Base-by-base conservation (phyloP, 2,888 invertebrate species). In the Cephus rjabovi region DNA sequence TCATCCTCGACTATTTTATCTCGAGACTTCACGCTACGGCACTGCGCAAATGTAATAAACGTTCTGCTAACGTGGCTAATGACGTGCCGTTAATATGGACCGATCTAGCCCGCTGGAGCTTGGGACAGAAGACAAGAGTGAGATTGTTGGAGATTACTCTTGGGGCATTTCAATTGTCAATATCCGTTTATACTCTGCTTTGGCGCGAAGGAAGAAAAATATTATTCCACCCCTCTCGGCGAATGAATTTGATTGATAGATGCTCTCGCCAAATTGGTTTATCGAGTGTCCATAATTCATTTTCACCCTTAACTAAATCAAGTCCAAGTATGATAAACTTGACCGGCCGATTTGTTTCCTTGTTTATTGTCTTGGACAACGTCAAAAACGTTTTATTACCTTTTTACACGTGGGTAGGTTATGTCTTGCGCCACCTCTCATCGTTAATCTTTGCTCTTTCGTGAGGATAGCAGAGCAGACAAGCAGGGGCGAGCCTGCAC, bases 381-480 rank as follows among this genome's bases (percentile, higher is more conserved):
- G 85, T 86, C 87, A 88, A 87, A 84, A 88, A 86, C 86, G 86
- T 88, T 89, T 88, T 88, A 89, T 89, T 88, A 88, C 88, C 84
- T 87, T 88, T 88, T 86, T 87, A 85, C 85, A 84, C 83, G 86
- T 81, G 87, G 87, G 86, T 90, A 87, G 87, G 87, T 89, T 88
- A 89, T 90, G 89, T 89, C 89, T 88, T 85, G 88, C 90, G 86
- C 89, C 88, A 86, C 87, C 87, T 88, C 87, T 88, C 85, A 86
- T 87, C 89, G 89, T 90, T 90, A 90, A 90, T 90, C 90, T 90
- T 87, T 84, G 76, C 87, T 87, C 87, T 87, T 87, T 89, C 89
- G 86, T 88, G 87, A 89, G 89, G 89, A 89, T 89, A 88, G 87
- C 86, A 82, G 2, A 56, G 87, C 83, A 88, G 89, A 89, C 86